These are phyloP conservation scores for Xenotilapia longispinis DNA, from an alignment of 2,113 vertebrate genomes.

Conservation along the genomic window DNA sequence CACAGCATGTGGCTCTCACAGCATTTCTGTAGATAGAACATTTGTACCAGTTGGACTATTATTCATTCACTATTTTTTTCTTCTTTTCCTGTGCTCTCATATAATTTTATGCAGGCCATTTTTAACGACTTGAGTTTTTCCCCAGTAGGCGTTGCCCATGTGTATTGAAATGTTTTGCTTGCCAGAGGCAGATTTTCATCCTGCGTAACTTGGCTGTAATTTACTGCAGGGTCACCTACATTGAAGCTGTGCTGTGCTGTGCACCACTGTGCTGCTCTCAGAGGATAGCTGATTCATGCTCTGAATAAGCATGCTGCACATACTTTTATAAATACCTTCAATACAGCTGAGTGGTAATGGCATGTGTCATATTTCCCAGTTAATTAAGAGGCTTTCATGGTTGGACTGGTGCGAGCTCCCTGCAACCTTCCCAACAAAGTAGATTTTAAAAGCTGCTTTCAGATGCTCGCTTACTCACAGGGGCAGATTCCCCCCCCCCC, in stretches of 20 bases:
- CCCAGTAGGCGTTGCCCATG: neutral
- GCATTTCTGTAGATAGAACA: neutral
- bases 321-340: neutral
- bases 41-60: neutral
- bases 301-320: neutral
- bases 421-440: neutral
- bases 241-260: neutral
- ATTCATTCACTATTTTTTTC: neutral
- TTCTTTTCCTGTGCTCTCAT: neutral
- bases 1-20: neutral
- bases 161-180: neutral
- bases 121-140: neutral
- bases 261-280: neutral
- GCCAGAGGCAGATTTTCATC: neutral
- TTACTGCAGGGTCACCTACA: neutral
- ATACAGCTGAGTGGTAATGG: neutral
- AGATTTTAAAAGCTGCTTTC: neutral
- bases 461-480: neutral
- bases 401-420: neutral
- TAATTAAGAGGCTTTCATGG: neutral
- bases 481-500: neutral
- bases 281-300: neutral
- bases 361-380: neutral
- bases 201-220: neutral
- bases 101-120: neutral